Percentiles rank a stretch among this genome's conserved stretches.
These are phyloP conservation scores for Eueides isabella DNA, from an alignment of 1,140 invertebrate genomes.

Conservation along the genomic window DNA sequence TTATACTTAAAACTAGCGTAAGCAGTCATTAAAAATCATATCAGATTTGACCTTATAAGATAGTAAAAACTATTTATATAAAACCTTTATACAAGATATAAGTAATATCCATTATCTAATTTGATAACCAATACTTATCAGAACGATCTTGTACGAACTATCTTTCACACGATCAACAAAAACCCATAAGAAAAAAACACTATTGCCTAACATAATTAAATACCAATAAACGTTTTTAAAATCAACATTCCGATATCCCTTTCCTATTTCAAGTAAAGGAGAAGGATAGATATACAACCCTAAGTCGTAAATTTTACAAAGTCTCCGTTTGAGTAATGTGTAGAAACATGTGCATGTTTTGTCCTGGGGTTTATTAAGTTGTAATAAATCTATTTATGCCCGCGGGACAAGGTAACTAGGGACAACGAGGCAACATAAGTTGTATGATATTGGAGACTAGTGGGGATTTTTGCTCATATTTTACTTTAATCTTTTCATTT, in stretches of 20 bases:
- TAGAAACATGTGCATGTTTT: conserved; percentile 46
- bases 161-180: conserved; percentile 5
- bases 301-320: conserved; percentile 46
- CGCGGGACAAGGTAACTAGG: conserved; percentile 41
- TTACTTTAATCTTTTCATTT: conserved; percentile 13
- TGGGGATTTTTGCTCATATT: not conserved
- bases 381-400: conserved; percentile 46
- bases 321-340: conserved; percentile 47
- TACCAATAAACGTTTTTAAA: conserved; percentile 42
- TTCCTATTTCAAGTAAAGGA: conserved; percentile 23
- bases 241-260: conserved; percentile 35
- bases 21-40: not conserved
- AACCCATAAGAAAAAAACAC: conserved; percentile 25
- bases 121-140: not conserved
- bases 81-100: not conserved
- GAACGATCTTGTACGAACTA: conserved; percentile 11
- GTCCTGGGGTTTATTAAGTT: conserved; percentile 46
- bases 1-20: too few species aligned
- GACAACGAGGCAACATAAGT: conserved; percentile 15
- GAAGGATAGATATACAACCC: conserved; percentile 29
- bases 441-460: not conserved
- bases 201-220: conserved; percentile 34
- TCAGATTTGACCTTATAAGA: not conserved
- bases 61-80: not conserved
- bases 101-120: not conserved